Evolutionary conservation across 2,888 invertebrate species (phyloP).

Genomic region (Macrophya annulata): DNA sequence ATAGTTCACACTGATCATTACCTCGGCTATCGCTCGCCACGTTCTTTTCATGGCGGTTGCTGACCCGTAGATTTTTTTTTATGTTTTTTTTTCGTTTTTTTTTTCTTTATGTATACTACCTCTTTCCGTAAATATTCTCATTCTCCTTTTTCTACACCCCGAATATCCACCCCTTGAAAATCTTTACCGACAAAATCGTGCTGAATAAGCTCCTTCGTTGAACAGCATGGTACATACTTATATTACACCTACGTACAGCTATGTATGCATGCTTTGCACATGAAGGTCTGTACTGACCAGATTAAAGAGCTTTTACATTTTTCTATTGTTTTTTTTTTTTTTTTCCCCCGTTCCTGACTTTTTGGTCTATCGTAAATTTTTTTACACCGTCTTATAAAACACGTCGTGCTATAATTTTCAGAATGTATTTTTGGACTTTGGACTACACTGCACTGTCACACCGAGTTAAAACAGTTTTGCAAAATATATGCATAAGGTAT

Average conservation of each 20-base stretch:
- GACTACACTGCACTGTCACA: neutral
- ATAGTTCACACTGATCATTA: constrained; percentile 22
- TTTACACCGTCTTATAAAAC: neutral
- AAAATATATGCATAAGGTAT: neutral
- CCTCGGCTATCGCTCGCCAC: constrained; percentile 9
- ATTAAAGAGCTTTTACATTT: neutral
- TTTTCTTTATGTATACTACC: neutral
- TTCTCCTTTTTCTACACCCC: neutral
- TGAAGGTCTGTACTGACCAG: neutral
- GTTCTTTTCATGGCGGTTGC: neutral
- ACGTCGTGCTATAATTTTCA: neutral
- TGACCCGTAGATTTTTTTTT: constrained; percentile 7
- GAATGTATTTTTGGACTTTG: neutral
- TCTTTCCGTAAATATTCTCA: neutral
- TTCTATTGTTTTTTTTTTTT: neutral
- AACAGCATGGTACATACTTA: neutral
- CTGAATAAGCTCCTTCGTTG: constrained; percentile 40
- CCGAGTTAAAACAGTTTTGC: neutral
- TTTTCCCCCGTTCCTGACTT: neutral
- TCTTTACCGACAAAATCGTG: neutral
- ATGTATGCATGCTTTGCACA: neutral
- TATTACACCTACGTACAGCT: too few species aligned
- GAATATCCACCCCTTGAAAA: neutral
- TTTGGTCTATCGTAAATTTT: neutral
- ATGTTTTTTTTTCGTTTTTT: too few species aligned